Percentiles rank a stretch among this genome's conserved stretches.
Conservation (phyloP, 2,888 invertebrate species). For the Crioceris asparagi region DNA sequence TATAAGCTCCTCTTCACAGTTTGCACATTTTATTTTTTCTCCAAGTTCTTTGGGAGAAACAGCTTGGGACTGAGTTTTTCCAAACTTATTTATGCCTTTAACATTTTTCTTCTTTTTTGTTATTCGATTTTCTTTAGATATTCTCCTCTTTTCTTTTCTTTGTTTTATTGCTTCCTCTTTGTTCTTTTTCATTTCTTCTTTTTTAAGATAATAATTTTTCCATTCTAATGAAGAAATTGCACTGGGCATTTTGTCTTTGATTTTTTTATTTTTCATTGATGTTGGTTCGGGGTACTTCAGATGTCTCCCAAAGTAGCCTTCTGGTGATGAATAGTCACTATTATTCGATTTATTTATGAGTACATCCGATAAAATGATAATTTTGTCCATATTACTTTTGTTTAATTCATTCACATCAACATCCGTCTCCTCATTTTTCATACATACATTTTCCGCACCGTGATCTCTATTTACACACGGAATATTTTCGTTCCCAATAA, state of each 20-base stretch:
- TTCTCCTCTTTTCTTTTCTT: slow-evolving; percentile 3
- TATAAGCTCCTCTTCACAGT: slow-evolving; percentile 4
- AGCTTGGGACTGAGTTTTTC: background rate
- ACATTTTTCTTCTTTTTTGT: slow-evolving; percentile 2
- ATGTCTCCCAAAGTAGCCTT: slow-evolving; percentile 2
- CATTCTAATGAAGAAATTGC: slow-evolving; percentile 1
- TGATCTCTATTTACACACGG: too few species aligned
- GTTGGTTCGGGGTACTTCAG: slow-evolving; percentile 1
- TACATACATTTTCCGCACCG: too few species aligned
- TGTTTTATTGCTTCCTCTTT: background rate
- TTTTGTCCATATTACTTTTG: too few species aligned
- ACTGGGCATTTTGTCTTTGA: background rate
- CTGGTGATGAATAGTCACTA: background rate
- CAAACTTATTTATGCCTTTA: slow-evolving; percentile 1
- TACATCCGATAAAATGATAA: too few species aligned
- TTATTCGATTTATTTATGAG: too few species aligned
- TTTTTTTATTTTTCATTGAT: background rate
- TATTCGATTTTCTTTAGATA: background rate
- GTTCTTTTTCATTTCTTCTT: slow-evolving; percentile 1
- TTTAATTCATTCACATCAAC: too few species aligned
- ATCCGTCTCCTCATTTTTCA: too few species aligned
- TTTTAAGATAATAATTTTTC: slow-evolving; percentile 4
- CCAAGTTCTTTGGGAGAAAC: background rate
- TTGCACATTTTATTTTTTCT: slow-evolving; percentile 2
- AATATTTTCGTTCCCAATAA: too few species aligned